These are phyloP conservation scores for Trachymyrmex cornetzi DNA, from an alignment of 1,140 invertebrate species.

Conservation along the genomic window DNA sequence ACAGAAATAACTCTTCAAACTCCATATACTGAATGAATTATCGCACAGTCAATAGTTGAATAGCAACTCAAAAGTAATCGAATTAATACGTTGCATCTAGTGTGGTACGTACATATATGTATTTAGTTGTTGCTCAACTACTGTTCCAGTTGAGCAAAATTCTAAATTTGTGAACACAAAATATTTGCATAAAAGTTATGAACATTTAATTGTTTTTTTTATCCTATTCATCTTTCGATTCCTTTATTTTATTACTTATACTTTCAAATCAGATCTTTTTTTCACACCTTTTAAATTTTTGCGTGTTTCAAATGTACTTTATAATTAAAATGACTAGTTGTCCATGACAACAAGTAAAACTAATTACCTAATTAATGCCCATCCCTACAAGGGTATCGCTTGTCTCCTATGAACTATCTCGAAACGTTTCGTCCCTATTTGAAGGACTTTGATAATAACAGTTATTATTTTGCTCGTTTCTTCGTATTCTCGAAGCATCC, in stretches of 20 bases:
- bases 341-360: not conserved
- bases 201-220: not conserved
- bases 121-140: not conserved
- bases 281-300: not conserved
- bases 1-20: not conserved
- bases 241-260: not conserved
- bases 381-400: constrained; percentile 45
- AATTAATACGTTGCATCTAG: constrained; percentile 1
- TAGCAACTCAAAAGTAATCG: not conserved
- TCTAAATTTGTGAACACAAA: not conserved
- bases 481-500: constrained; percentile 27
- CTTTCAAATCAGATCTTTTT: not conserved
- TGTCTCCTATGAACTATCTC: constrained; percentile 35
- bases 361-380: constrained; percentile 35
- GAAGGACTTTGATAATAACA: constrained; percentile 9
- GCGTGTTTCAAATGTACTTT: not conserved
- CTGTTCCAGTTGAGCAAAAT: no score
- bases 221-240: not conserved
- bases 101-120: not conserved
- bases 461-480: constrained; percentile 29
- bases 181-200: not conserved
- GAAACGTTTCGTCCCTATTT: not conserved
- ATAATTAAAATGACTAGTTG: not conserved
- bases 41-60: not conserved
- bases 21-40: not conserved